Evolutionary conservation across 1,140 invertebrate genomes (phyloP), one percentile per base, ranked within the genome.

Genomic region (Drosophila persimilis): DNA sequence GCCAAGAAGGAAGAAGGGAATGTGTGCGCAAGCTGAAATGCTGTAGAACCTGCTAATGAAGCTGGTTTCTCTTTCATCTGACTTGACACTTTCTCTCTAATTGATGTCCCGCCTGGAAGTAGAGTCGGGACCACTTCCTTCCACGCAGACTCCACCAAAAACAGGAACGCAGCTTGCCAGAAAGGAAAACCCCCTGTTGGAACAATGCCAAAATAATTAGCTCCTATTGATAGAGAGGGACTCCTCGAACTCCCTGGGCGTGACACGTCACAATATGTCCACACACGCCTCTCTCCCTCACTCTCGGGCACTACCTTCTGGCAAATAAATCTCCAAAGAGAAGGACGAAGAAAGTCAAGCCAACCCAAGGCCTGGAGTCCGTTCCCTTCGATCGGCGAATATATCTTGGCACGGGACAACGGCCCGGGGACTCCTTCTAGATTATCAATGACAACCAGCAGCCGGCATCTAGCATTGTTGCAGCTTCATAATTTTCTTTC

Each of bases 371-470:
- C 39, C 58, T 48, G 59, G 53, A 35, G 5, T 26, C 24, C 24
- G 48, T 31, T 7, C 29, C 29, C 29, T 31, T 35, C 9, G 31
- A 39, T 39, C 35, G 35, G 5, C 17, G 35, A 11, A 80, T 20
- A 72, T 80, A 61, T 80, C 73, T 73, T 70, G 61, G 79, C 79
- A 81, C 79, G 79, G 70, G 79, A 77, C 79, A 77, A 80, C 55
- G 55, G 44, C 20, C 43, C 51, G 51, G 51, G 55, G 26, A 57
- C n/a, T 57, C 63, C 57, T 62, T 8, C 59, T 81, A 77, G 81
- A 85, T 85, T 86, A 85, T 86, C 81, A 86, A 85, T 85, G 81
- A 86, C 81, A 85, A 62, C 65, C 81, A 85, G 81, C 81, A 85
- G 81, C 81, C 80, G 80, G 79, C 79, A 45, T 31, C 20, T 63